Evolutionary conservation across 2,113 vertebrate species (phyloP).

Genomic region (Cheilinus undulatus): DNA sequence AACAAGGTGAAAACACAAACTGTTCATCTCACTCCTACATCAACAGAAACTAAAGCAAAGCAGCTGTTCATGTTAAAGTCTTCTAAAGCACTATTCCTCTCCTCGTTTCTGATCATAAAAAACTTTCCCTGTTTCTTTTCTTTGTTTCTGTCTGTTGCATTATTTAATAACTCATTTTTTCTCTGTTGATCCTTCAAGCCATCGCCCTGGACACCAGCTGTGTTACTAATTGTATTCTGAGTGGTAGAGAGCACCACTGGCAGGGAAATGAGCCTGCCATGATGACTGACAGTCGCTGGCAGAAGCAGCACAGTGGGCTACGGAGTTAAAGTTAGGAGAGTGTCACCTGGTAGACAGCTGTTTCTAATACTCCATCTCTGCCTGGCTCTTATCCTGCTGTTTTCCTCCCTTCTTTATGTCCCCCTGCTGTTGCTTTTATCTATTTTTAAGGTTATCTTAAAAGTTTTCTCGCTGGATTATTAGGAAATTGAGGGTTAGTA

Average conservation of each 20-base stretch:
- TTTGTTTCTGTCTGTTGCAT: constrained; percentile 25
- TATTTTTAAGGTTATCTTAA: constrained; percentile 11
- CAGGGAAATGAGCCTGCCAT: constrained; percentile 73
- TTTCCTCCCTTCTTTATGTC: constrained; percentile 27
- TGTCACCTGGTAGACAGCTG: constrained; percentile 67
- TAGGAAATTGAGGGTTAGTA: background rate
- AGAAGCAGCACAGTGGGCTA: constrained; percentile 74
- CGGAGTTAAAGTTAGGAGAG: constrained; percentile 71
- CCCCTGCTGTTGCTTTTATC: constrained; percentile 5
- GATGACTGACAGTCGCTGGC: constrained; percentile 74
- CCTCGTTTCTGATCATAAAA: background rate
- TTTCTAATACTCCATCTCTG: constrained; percentile 63
- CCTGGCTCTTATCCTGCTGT: constrained; percentile 63
- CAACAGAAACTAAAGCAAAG: constrained; percentile 3
- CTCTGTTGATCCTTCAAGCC: constrained; percentile 36
- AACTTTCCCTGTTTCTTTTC: background rate
- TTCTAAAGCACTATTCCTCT: background rate
- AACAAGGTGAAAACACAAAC: constrained; percentile 88
- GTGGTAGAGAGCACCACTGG: constrained; percentile 68
- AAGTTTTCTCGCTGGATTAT: constrained; percentile 26
- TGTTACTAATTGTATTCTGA: constrained; percentile 74
- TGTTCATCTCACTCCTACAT: constrained; percentile 1
- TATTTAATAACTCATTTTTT: constrained; percentile 47
- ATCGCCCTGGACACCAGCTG: constrained; percentile 62
- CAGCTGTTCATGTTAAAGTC: constrained; percentile 1